Conservation (phyloP, 2,113 vertebrate species). For the Xiphophorus couchianus region DNA sequence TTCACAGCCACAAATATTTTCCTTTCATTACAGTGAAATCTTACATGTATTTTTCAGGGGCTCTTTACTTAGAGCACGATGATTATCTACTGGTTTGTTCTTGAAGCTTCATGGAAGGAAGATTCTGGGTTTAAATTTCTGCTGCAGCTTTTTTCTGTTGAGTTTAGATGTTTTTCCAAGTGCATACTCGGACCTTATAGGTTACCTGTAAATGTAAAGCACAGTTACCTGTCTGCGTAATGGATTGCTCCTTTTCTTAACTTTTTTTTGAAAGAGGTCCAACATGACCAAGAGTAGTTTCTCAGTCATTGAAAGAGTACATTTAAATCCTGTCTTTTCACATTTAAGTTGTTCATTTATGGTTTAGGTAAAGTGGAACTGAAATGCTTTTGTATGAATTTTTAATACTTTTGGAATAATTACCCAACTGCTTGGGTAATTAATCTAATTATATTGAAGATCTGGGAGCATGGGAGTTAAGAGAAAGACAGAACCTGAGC, state of each 20-base stretch:
- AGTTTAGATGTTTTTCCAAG: neutral
- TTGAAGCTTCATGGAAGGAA: neutral
- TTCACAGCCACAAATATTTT: slow-evolving; percentile 47
- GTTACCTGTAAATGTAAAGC: neutral
- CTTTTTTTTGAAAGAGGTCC: too few relatives aligned
- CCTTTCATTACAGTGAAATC: slow-evolving; percentile 37
- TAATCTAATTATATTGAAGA: neutral
- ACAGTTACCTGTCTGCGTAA: too few relatives aligned
- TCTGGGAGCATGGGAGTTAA: neutral
- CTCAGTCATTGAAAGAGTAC: too few relatives aligned
- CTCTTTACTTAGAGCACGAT: neutral
- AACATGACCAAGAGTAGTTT: too few relatives aligned
- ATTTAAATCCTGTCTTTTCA: too few relatives aligned
- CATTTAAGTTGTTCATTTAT: too few relatives aligned
- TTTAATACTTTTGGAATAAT: too few relatives aligned
- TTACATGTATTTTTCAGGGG: neutral
- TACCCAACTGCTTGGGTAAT: neutral
- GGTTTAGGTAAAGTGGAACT: too few relatives aligned
- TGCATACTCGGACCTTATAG: neutral
- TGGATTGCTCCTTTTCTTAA: too few relatives aligned
- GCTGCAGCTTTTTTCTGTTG: neutral
- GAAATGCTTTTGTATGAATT: too few relatives aligned
- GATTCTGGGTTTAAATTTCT: neutral
- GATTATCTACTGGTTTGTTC: neutral
- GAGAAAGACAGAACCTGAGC: neutral